These are phyloP conservation scores for Patella depressa DNA, from an alignment of 2,888 invertebrate species.

Conservation along the genomic window DNA sequence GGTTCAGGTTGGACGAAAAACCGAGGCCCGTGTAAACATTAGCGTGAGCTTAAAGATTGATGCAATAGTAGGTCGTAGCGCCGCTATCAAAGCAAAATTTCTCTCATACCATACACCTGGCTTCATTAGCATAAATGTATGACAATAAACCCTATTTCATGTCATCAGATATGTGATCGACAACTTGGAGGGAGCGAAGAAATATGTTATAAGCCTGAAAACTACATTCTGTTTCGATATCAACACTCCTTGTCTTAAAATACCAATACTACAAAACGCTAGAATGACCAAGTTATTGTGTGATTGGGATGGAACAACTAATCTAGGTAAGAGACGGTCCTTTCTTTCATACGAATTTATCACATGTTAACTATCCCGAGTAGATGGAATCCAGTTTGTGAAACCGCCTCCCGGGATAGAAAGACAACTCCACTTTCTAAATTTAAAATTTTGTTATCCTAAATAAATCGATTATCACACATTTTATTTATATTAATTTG, in stretches of 20 bases:
- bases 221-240: conserved; percentile 35
- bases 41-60: no score
- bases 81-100: no score
- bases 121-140: no score
- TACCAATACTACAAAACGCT: conserved; percentile 26
- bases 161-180: conserved; percentile 31
- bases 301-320: conserved; percentile 25
- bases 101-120: no score
- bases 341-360: no score
- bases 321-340: conserved; percentile 16
- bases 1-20: no score
- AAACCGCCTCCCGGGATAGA: no score
- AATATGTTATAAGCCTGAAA: conserved; percentile 32
- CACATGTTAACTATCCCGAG: no score
- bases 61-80: no score
- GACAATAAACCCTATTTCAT: no score
- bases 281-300: conserved; percentile 36
- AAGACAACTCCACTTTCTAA: conserved; percentile 11
- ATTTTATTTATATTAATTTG: neutral
- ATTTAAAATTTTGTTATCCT: neutral
- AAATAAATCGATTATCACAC: neutral
- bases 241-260: conserved; percentile 26
- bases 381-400: no score
- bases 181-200: conserved; percentile 31
- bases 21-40: no score